Conservation (phyloP, 2,113 vertebrate species). For the Numida meleagris region DNA sequence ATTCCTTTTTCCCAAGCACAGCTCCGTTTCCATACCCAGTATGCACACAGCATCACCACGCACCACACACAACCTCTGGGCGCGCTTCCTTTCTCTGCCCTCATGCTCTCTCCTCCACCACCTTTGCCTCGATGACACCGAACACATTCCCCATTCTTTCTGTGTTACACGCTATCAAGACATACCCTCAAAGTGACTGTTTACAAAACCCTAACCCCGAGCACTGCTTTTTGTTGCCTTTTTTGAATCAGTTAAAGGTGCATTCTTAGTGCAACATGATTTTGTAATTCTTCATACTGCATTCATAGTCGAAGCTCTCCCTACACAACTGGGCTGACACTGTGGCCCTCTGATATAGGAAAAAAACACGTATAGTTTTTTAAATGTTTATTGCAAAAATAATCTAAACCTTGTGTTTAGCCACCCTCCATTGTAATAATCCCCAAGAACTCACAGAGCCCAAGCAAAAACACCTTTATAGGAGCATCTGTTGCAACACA, state of each 20-base stretch:
- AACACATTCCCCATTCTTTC: slow-evolving; percentile 16
- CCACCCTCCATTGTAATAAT: not conserved
- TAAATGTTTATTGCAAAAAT: not conserved
- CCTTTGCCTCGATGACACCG: not conserved
- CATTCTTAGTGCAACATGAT: not conserved
- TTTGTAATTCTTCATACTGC: not conserved
- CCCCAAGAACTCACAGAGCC: not conserved
- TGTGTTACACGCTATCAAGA: not conserved
- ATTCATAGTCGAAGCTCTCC: not conserved
- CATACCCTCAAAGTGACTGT: not conserved
- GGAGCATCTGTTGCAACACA: not conserved
- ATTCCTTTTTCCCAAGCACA: not conserved
- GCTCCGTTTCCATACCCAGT: not conserved
- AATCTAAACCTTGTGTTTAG: not conserved
- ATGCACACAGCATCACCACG: not conserved
- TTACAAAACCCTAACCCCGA: not conserved
- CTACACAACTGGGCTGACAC: not conserved
- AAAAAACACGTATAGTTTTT: not conserved
- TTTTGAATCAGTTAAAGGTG: not conserved
- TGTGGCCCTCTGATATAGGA: not conserved
- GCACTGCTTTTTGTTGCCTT: not conserved
- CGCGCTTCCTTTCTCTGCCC: not conserved
- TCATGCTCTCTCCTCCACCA: not conserved
- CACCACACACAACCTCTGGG: not conserved
- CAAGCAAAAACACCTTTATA: not conserved